Base-by-base conservation (phyloP, 2,113 vertebrate genomes). In the Dinomys branickii region DNA sequence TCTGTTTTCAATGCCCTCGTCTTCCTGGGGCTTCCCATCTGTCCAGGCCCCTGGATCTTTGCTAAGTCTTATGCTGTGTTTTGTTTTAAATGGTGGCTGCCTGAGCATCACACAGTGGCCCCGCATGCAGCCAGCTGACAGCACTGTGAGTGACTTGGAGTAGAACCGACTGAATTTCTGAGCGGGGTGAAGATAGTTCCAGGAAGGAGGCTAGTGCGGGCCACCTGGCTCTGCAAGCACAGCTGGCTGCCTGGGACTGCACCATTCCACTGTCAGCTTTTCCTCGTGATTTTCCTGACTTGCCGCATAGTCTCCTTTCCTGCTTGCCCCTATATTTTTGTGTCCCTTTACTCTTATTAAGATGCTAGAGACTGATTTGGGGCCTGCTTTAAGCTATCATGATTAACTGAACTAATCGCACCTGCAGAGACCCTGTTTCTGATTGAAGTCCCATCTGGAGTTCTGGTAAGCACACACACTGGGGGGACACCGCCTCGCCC, bases 1-100 rank as follows among this genome's bases (percentile, higher is more conserved):
- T 3, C 5, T 4, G 0, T 28, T 11, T 35, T 11, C 26, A 1
- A 3, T 0, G 4, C 47, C 2, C 4, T 7, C 0, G 17, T 4
- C 84, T 61, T 11, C 61, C 52, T 4, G 33, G 54, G 80, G 3
- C 38, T 16, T 7, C 16, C 33, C 33, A n/a, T 16, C 44, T 0
- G 7, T 7, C 19, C 0, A 12, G 65, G 17, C 2, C 1, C n/a
- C 61, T 0, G 0, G 17, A 2, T 26, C n/a, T 24, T 52, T 10
- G 8, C 11, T n/a, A 2, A n/a, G 52, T 22, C 58, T 4, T 71
- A 44, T 1, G 0, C 7, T 41, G 35, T 2, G 7, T 28, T 56
- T 35, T 54, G 35, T 28, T 54, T 58, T 14, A 28, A 44, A 28
- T 5, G 0, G 9, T 7, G 35, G 52, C 5, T 16, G 1, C 0